Conservation (phyloP, 2,888 invertebrate genomes). For the Agrochola litura region DNA sequence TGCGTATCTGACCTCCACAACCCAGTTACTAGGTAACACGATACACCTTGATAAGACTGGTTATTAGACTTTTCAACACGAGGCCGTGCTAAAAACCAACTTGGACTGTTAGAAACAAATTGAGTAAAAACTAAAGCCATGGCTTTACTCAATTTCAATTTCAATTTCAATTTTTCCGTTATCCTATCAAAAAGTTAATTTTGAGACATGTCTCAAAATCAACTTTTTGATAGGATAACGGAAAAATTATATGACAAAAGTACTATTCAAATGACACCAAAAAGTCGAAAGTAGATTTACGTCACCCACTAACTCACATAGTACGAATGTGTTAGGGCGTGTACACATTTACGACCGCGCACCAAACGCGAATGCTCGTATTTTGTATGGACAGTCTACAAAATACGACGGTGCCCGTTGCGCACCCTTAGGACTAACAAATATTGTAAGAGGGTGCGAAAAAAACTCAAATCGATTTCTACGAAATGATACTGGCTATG, state of each 20-base stretch:
- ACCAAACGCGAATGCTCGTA: slow-evolving; percentile 2
- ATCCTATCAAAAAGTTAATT: no score
- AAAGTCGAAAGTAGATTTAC: slow-evolving; percentile 4
- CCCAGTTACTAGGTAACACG: neutral
- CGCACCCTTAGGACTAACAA: slow-evolving; percentile 24
- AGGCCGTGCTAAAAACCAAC: neutral
- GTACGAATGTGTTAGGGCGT: slow-evolving; percentile 21
- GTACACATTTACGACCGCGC: slow-evolving; percentile 24
- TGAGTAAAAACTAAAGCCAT: neutral
- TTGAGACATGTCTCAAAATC: neutral
- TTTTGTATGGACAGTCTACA: slow-evolving; percentile 29
- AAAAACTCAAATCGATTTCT: slow-evolving; percentile 19
- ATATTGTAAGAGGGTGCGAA: slow-evolving; percentile 9
- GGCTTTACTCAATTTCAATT: no score
- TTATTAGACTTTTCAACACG: neutral
- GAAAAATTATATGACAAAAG: neutral
- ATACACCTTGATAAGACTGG: no score
- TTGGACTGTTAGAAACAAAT: neutral
- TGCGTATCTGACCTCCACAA: neutral
- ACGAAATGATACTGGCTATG: neutral
- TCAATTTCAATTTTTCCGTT: no score
- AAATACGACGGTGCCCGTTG: slow-evolving; percentile 12
- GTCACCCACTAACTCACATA: neutral
- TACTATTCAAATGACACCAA: neutral
- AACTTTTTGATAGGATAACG: neutral